Evolutionary conservation across 2,888 invertebrate genomes (phyloP), one percentile per base, ranked within the genome.

Genomic region (Andrena chrysosceles): DNA sequence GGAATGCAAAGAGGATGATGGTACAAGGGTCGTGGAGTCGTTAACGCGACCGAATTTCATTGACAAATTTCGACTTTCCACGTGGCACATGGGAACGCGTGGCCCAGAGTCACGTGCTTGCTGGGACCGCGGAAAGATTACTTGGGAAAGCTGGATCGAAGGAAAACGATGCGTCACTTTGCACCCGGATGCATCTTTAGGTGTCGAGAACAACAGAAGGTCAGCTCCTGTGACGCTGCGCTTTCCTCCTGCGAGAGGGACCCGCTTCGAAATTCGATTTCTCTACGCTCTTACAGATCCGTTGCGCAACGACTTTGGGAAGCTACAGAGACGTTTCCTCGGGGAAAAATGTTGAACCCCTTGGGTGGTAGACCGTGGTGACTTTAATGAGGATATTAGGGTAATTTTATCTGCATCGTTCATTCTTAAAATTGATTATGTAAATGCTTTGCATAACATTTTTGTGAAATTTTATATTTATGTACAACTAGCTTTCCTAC

Each of bases 91-190:
- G 29, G 10, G 6, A 33, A 42, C 63, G n/a, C 52, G 52, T 10
- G 23, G 56, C 20, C 23, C 68, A 48, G 59, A 31, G 56, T 70
- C 83, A 68, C 89, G 89, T 88, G 88, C 75, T 77, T 13, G 42
- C 20, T n/a, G 31, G 33, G 13, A 62, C 35, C 60, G 69, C 70
- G 67, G 48, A 48, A 77, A 85, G 85, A 79, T 89, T 81, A 82
- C 48, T 29, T 26, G 13, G 54, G 52, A 26, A 78, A 85, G 83
- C 71, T 77, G 77, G 78, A 74, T 77, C 69, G 76, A 82, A 84
- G 87, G 88, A 91, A 92, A 92, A 86, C 91, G 92, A 91, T 92
- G 92, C 92, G 92, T 93, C 92, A 93, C 89, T 91, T 91, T 90
- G 89, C 89, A 86, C 86, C 86, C 90, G 89, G 85, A 80, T 59